Conservation (phyloP, 2,113 vertebrate genomes). For the Galemys pyrenaicus region DNA sequence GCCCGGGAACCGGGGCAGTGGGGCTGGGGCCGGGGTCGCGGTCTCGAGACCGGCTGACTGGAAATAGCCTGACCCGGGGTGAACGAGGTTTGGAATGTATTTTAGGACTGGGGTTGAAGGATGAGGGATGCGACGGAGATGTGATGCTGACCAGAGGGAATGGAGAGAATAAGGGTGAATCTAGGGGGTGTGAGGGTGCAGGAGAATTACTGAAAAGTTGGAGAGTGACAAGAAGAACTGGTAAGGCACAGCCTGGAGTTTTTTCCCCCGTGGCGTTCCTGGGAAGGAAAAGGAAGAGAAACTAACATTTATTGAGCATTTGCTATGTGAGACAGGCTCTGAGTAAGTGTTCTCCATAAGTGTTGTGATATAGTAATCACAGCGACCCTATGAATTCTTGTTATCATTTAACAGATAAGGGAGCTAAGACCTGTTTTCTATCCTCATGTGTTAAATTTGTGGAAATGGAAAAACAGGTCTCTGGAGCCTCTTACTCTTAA, state of each 20-base stretch:
- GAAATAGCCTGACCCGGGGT: neutral
- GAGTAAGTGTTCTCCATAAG: neutral
- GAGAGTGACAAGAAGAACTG: neutral
- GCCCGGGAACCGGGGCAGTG: fast-evolving
- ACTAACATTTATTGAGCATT: neutral
- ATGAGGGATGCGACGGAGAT: neutral
- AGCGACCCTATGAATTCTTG: neutral
- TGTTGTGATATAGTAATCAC: neutral
- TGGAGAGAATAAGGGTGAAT: neutral
- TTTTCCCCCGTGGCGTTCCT: neutral
- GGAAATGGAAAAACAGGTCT: neutral
- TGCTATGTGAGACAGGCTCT: neutral
- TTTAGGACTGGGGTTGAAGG: neutral
- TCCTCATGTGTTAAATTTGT: neutral
- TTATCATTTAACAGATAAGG: neutral
- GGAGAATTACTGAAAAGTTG: neutral
- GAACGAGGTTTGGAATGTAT: neutral
- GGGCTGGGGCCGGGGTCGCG: neutral
- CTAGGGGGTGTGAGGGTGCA: neutral
- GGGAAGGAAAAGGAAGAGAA: neutral
- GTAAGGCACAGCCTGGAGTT: neutral
- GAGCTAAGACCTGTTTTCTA: neutral
- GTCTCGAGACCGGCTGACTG: fast-evolving
- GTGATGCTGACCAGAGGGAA: neutral
- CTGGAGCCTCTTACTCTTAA: neutral